Evolutionary conservation across 53 echinoderm and acorn worm genomes (phyloP).

Genomic region (Luidia sarsii): DNA sequence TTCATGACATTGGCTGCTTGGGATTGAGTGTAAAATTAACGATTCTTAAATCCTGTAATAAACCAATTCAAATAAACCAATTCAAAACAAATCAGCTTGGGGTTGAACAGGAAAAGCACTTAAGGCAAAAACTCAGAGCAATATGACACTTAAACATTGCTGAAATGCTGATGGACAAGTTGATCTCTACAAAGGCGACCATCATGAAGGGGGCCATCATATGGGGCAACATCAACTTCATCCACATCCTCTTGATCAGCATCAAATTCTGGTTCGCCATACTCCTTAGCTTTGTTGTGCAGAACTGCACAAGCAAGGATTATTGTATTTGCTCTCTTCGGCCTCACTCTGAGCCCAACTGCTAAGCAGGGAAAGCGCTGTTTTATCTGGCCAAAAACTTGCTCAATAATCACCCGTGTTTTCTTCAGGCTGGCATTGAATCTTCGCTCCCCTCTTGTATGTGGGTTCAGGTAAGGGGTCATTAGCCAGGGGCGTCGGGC

Average conservation of each 20-base stretch:
- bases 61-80: too few species aligned
- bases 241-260: too few species aligned
- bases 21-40: too few species aligned
- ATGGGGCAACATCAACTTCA: not conserved
- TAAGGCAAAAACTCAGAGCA: too few species aligned
- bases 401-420: not conserved
- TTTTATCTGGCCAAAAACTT: not conserved
- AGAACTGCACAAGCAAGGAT: not conserved
- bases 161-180: not conserved
- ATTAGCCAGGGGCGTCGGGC: constrained; percentile 38
- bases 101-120: too few species aligned
- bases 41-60: too few species aligned
- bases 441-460: constrained; percentile 21
- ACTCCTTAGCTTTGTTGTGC: not conserved
- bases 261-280: not conserved
- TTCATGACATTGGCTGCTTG: too few species aligned
- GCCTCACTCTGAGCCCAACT: not conserved
- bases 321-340: not conserved
- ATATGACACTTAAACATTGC: too few species aligned
- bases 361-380: not conserved
- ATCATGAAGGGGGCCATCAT: not conserved
- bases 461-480: constrained; percentile 41
- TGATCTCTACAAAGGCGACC: not conserved
- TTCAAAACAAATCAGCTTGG: too few species aligned
- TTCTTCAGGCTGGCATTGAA: constrained; percentile 13